A percentile compares a stretch with the other conserved stretches of the same genome.
These are phyloP conservation scores for Pogonocichla stellata DNA, from an alignment of 2,113 vertebrate genomes.

Conservation along the genomic window DNA sequence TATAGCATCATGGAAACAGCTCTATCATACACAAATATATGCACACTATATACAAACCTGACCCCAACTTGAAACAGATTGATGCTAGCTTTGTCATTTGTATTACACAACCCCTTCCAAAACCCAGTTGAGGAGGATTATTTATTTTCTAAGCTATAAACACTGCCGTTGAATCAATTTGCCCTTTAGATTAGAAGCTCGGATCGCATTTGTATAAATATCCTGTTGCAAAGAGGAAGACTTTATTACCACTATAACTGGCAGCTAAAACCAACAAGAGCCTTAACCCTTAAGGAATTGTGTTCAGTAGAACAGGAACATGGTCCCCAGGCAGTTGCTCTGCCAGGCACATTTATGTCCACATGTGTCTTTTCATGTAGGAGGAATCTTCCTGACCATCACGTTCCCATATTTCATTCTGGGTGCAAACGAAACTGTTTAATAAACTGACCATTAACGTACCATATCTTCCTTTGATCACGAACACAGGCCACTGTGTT, in stretches of 20 bases:
- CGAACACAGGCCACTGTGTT: slow-evolving; percentile 46
- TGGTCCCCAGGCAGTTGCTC: not conserved
- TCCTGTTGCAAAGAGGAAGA: slow-evolving; percentile 57
- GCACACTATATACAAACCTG: slow-evolving; percentile 50
- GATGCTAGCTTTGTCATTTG: slow-evolving; percentile 56
- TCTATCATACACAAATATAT: slow-evolving; percentile 45
- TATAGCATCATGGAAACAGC: slow-evolving; percentile 48
- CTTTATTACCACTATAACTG: slow-evolving; percentile 37
- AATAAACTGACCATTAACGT: slow-evolving; percentile 53
- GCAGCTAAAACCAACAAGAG: not conserved
- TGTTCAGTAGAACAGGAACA: not conserved
- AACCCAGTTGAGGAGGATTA: slow-evolving; percentile 5
- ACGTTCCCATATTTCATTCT: slow-evolving; percentile 30
- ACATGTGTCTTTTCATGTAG: not conserved
- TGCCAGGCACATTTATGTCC: not conserved
- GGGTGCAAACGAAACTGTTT: slow-evolving; percentile 31
- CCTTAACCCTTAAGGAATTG: slow-evolving; percentile 39
- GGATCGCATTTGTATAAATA: slow-evolving; percentile 58
- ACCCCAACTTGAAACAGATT: slow-evolving; percentile 46
- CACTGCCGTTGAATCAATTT: slow-evolving; percentile 57
- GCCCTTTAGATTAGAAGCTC: slow-evolving; percentile 57
- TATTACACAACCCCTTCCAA: slow-evolving; percentile 50
- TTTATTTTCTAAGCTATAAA: slow-evolving; percentile 65
- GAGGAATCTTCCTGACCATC: not conserved
- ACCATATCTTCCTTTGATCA: slow-evolving; percentile 61